phyloP scores from a whole-genome alignment of 2,888 invertebrate species.

The Hipparchia semele region DNA sequence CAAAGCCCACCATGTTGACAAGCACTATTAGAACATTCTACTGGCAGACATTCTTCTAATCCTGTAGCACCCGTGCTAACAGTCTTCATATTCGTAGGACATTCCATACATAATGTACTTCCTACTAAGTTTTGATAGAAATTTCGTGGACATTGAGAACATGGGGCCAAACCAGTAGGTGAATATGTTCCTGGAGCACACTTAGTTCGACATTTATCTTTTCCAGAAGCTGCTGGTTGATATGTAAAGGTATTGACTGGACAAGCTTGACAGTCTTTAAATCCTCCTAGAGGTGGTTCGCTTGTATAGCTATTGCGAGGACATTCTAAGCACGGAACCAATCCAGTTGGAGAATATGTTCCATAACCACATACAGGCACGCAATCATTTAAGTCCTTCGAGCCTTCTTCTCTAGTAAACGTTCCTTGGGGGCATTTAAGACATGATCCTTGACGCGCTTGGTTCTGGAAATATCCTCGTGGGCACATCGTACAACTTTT shows the following conservation, averaged over 20 bases:
- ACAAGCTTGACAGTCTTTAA: slow-evolving; percentile 96
- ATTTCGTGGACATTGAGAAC: slow-evolving; percentile 95
- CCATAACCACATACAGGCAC: slow-evolving; percentile 98
- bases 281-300: slow-evolving; percentile 94
- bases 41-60: slow-evolving; percentile 92
- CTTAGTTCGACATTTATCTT: slow-evolving; percentile 92
- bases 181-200: slow-evolving; percentile 96
- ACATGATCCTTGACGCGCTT: slow-evolving; percentile 95
- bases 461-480: slow-evolving; percentile 96
- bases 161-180: slow-evolving; percentile 96
- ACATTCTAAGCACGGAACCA: slow-evolving; percentile 97
- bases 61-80: slow-evolving; percentile 90
- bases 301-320: slow-evolving; percentile 95
- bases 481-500: slow-evolving; percentile 96
- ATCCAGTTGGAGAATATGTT: slow-evolving; percentile 96
- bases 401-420: slow-evolving; percentile 95
- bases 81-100: slow-evolving; percentile 95
- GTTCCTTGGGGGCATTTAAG: slow-evolving; percentile 95
- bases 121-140: slow-evolving; percentile 95
- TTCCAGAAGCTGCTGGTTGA: slow-evolving; percentile 94
- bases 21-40: slow-evolving; percentile 93
- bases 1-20: slow-evolving; percentile 97
- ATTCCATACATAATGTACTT: slow-evolving; percentile 93
- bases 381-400: slow-evolving; percentile 93
- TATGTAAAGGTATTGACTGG: slow-evolving; percentile 95